phyloP scores from a whole-genome alignment of 2,888 invertebrate genomes.

The Spialia ferax region DNA sequence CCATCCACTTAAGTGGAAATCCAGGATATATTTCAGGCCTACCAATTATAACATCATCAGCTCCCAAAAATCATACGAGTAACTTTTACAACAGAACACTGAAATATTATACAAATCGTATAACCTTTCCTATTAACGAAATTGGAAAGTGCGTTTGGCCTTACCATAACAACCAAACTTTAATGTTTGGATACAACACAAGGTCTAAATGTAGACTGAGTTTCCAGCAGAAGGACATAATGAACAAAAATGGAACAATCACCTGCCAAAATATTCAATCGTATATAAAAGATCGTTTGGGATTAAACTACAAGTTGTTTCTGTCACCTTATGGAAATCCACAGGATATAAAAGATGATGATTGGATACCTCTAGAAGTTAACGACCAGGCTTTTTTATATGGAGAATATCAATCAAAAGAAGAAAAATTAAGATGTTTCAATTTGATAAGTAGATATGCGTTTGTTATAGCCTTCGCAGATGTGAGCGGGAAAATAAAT shows the following conservation, averaged over 20 bases:
- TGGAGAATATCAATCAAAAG: conserved; percentile 58
- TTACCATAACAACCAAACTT: conserved; percentile 60
- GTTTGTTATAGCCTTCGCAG: conserved; percentile 61
- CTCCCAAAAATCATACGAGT: conserved; percentile 63
- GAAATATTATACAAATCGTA: conserved; percentile 43
- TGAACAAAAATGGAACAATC: conserved; percentile 54
- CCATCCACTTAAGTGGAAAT: conserved; percentile 88
- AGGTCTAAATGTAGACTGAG: conserved; percentile 74
- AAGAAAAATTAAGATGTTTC: conserved; percentile 62
- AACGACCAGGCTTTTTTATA: conserved; percentile 51
- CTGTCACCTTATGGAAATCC: conserved; percentile 75
- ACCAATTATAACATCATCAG: conserved; percentile 85
- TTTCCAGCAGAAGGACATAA: conserved; percentile 47
- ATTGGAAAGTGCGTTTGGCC: conserved; percentile 74
- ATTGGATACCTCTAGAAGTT: conserved; percentile 62
- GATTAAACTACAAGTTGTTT: conserved; percentile 52
- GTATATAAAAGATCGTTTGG: conserved; percentile 56
- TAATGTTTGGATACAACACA: conserved; percentile 81
- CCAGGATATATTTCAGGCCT: conserved; percentile 91
- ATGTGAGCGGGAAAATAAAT: conserved; percentile 51
- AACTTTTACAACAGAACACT: conserved; percentile 62
- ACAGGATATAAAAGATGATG: conserved; percentile 55
- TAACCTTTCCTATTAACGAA: conserved; percentile 67
- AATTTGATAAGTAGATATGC: conserved; percentile 66
- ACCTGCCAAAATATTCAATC: conserved; percentile 65